phyloP scores from a whole-genome alignment of 2,113 vertebrate species.

The Pampusana beccarii region DNA sequence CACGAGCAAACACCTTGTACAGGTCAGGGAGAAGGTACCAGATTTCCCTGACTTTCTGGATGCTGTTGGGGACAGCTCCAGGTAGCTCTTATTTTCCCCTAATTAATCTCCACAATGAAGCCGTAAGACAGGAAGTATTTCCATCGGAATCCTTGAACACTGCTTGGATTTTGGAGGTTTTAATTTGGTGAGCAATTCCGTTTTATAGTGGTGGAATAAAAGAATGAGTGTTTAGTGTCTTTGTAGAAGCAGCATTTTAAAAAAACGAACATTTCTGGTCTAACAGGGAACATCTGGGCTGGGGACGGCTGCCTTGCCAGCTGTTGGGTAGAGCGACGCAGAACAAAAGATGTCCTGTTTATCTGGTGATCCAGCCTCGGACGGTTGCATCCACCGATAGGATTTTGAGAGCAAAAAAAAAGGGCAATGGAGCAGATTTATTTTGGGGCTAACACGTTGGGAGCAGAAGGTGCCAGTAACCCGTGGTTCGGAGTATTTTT shows the following conservation, averaged over 20 bases:
- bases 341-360: slow-evolving; percentile 53
- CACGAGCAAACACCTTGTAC: accelerated
- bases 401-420: not conserved
- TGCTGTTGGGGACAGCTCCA: not conserved
- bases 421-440: not conserved
- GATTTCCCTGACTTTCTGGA: not conserved
- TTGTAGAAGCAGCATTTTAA: not conserved
- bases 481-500: not conserved
- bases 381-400: not conserved
- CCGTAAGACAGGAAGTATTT: not conserved
- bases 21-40: not conserved
- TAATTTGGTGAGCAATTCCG: not conserved
- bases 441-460: not conserved
- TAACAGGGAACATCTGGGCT: slow-evolving; percentile 47
- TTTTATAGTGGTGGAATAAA: not conserved
- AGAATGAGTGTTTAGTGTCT: not conserved
- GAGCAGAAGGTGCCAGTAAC: not conserved
- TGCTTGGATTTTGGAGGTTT: not conserved
- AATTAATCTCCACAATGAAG: not conserved
- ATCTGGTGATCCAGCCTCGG: not conserved
- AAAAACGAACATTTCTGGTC: not conserved
- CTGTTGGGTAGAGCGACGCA: not conserved
- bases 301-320: not conserved
- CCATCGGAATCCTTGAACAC: not conserved
- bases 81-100: not conserved